A percentile compares a stretch with the other conserved stretches of the same genome.
Evolutionary conservation across 2,888 invertebrate genomes (phyloP).

Genomic region (Spicauda simplicius): DNA sequence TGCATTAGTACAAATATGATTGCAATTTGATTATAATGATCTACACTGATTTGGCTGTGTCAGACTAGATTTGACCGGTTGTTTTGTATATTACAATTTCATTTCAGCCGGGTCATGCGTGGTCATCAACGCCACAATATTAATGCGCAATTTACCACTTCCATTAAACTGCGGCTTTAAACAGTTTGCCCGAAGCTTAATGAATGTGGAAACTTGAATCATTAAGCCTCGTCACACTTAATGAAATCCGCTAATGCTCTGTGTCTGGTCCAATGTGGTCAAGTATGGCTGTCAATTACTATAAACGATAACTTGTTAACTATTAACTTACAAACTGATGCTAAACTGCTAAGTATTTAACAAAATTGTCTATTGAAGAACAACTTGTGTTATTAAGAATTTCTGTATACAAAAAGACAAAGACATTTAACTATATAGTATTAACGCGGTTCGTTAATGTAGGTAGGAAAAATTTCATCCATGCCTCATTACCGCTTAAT

Average conservation of each 20-base stretch:
- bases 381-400: too few species aligned
- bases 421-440: too few species aligned
- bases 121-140: conserved; percentile 66
- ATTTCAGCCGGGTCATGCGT: conserved; percentile 39
- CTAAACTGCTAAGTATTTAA: too few species aligned
- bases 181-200: conserved; percentile 68
- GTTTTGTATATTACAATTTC: conserved; percentile 28
- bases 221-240: conserved; percentile 67
- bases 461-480: too few species aligned
- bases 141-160: conserved; percentile 69
- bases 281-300: conserved; percentile 22
- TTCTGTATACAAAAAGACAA: too few species aligned
- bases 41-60: too few species aligned
- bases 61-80: not conserved
- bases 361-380: too few species aligned
- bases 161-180: conserved; percentile 68
- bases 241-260: conserved; percentile 60
- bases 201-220: conserved; percentile 74
- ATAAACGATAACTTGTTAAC: not conserved
- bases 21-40: too few species aligned
- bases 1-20: too few species aligned
- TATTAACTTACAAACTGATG: too few species aligned
- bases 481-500: too few species aligned
- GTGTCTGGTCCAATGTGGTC: conserved; percentile 34
- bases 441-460: too few species aligned